These are phyloP conservation scores for Clarias platycephalus DNA, from an alignment of 2,797 vertebrate species.

Conservation along the genomic window DNA sequence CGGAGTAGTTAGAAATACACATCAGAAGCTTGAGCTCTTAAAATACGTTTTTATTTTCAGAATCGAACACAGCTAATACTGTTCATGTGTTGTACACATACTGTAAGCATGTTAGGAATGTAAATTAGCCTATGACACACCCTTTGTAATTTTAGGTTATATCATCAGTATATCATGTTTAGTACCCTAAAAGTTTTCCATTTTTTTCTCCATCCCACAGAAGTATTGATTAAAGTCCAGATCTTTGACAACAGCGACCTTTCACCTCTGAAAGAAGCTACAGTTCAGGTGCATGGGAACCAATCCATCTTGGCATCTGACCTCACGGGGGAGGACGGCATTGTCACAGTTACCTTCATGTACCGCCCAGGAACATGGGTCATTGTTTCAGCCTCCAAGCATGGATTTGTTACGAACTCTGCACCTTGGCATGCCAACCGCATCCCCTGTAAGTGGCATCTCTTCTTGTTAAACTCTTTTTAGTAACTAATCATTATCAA, in stretches of 20 bases:
- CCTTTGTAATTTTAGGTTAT: background rate
- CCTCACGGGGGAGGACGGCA: slow-evolving; percentile 71
- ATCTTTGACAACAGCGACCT: slow-evolving; percentile 82
- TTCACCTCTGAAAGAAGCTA: slow-evolving; percentile 74
- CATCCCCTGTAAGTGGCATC: slow-evolving; percentile 76
- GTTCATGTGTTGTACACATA: background rate
- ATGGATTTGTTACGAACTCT: slow-evolving; percentile 80
- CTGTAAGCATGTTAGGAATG: background rate
- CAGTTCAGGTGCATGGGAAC: slow-evolving; percentile 77
- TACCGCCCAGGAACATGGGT: slow-evolving; percentile 83
- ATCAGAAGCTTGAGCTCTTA: background rate
- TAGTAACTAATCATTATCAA: background rate
- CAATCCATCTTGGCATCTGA: slow-evolving; percentile 73
- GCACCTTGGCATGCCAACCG: slow-evolving; percentile 83
- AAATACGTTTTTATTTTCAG: background rate
- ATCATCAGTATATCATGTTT: background rate
- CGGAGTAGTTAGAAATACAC: background rate
- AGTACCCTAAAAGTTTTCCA: background rate
- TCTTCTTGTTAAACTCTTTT: background rate
- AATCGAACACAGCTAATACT: background rate
- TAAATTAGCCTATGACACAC: background rate
- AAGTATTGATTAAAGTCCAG: slow-evolving; percentile 84
- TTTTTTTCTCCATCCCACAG: slow-evolving; percentile 60
- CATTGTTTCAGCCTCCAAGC: slow-evolving; percentile 77
- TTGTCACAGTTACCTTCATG: slow-evolving; percentile 72